Base-by-base conservation (phyloP, 92 coral and sea anemone genomes). In the Micromussa lordhowensis region DNA sequence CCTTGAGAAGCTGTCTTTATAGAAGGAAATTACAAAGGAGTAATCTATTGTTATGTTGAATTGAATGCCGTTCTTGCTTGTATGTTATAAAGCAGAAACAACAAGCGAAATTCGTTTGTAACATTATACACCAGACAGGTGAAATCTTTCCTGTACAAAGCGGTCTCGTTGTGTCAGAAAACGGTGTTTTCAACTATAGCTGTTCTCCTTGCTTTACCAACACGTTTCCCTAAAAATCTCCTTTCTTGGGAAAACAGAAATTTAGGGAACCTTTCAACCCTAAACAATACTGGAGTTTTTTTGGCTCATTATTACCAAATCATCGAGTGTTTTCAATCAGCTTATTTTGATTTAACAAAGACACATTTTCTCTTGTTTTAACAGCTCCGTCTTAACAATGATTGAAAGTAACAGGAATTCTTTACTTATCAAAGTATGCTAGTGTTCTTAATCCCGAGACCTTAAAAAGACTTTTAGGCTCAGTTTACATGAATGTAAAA, bases 1-100 rank as follows among this genome's bases (percentile, higher is more conserved):
- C 89, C 76, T 77, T 78, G 88, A 86, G 49, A 51, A 77, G 53
- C 72, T 77, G 89, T 86, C 63, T 77, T 86, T 76, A 78, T 77
- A 24, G 72, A 77, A 86, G 59, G 77, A 86, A 40, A 68, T 48
- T 14, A 78, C 83, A 86, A 86, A 86, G 68, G 32, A 61, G 19
- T 61, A 68, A 28, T 63, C 89, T 55, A 63, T 86, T 86, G 89
- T 86, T 63, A 48, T 7, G 29, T 4, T 64, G 83, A 28, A 75
- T 86, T 77, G 32, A 63, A 63, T 38, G 54, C 16, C 55, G 70
- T 61, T 77, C 16, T 49, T 78, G n/a, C 73, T 85, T 86, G 77
- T 54, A 49, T 75, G 72, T 54, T 57, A 34, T 51, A 77, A 86
- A 77, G 63, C 77, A 61, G 89, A 78, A 86, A 72, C 80, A 66